Conservation (phyloP, 2,113 vertebrate genomes). For the Tragelaphus scriptus region DNA sequence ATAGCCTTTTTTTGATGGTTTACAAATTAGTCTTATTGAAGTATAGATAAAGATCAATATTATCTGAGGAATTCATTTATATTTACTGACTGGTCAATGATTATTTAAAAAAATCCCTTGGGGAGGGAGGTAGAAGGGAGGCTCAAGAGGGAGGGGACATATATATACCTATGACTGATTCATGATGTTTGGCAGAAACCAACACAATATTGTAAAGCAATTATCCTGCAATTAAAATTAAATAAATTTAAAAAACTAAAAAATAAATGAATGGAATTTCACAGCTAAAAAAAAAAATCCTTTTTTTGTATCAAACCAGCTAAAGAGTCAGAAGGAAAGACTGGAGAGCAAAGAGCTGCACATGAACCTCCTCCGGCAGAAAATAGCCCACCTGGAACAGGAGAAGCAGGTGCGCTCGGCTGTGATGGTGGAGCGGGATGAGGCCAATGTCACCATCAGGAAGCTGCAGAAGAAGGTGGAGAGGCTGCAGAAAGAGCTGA, state of each 20-base stretch:
- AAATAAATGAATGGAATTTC: neutral
- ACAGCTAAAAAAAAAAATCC: neutral
- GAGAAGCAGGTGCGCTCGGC: slow-evolving; percentile 81
- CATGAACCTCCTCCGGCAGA: slow-evolving; percentile 87
- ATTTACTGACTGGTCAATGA: slow-evolving; percentile 14
- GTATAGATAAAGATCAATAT: neutral
- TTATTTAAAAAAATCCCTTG: neutral
- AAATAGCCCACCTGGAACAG: slow-evolving; percentile 88
- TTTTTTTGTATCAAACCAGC: slow-evolving; percentile 74
- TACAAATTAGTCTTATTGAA: slow-evolving; percentile 20
- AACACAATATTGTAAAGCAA: neutral
- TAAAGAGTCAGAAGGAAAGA: slow-evolving; percentile 89
- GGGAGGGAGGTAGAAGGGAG: neutral
- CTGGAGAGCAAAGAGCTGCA: slow-evolving; percentile 90
- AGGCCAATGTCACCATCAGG: slow-evolving; percentile 77
- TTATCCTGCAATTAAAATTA: neutral
- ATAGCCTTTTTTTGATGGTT: neutral
- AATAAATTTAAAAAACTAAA: neutral
- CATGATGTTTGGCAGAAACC: neutral
- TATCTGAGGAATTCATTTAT: neutral
- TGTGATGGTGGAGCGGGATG: slow-evolving; percentile 82
- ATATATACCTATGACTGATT: neutral
- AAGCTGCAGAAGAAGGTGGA: slow-evolving; percentile 88
- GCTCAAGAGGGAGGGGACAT: neutral
- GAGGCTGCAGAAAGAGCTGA: slow-evolving; percentile 87